A percentile compares a stretch with the other conserved stretches of the same genome.
Evolutionary conservation across 2,113 vertebrate species (phyloP).

Genomic region (Otolemur garnettii): DNA sequence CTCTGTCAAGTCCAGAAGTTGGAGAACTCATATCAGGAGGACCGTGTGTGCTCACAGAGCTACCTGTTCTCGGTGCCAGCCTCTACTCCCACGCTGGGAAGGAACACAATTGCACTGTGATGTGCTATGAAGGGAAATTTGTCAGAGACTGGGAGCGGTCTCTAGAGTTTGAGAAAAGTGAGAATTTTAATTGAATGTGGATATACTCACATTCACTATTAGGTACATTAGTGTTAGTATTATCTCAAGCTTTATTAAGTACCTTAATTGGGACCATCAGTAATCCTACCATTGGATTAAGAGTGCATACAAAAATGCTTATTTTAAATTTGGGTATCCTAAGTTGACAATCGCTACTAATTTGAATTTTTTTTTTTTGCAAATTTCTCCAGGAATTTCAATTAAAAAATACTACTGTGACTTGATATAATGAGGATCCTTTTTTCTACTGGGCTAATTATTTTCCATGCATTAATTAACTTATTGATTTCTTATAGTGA

Average conservation of each 20-base stretch:
- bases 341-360: conserved; percentile 29
- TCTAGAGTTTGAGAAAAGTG: neutral
- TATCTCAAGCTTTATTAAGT: conserved; percentile 41
- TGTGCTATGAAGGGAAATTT: neutral
- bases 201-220: conserved; percentile 21
- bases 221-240: neutral
- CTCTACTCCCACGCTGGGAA: neutral
- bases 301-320: neutral
- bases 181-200: conserved; percentile 45
- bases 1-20: neutral
- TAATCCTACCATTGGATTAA: conserved; percentile 1
- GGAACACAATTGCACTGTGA: neutral
- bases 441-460: neutral
- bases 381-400: conserved; percentile 18
- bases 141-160: neutral
- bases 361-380: neutral
- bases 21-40: neutral
- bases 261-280: neutral
- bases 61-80: neutral
- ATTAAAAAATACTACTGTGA: neutral
- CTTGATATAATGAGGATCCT: neutral
- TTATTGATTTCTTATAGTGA: neutral
- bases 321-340: conserved; percentile 7
- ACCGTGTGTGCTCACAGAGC: neutral
- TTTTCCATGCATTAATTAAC: conserved; percentile 20